Evolutionary conservation across 2,113 vertebrate genomes (phyloP).

Genomic region (Bos indicus): DNA sequence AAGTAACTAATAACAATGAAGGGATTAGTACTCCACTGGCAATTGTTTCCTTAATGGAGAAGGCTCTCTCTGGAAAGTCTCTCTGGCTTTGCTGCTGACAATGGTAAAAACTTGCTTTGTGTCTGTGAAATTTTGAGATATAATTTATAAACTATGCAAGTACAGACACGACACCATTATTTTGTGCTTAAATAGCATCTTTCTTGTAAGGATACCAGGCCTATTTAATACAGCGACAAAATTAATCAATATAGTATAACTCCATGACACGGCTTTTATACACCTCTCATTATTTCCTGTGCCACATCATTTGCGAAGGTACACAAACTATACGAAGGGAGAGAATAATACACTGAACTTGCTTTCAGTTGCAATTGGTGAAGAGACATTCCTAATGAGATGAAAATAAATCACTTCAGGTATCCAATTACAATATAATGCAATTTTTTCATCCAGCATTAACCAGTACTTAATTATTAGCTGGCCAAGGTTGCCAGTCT

Average conservation of each 20-base stretch:
- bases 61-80: background rate
- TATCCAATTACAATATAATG: background rate
- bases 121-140: conserved; percentile 25
- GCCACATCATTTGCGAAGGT: background rate
- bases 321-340: background rate
- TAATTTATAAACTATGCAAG: conserved; percentile 42
- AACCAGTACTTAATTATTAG: conserved; percentile 36
- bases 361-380: background rate
- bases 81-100: conserved; percentile 14
- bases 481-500: background rate
- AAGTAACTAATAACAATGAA: background rate
- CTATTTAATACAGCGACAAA: conserved; percentile 28
- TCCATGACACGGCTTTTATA: background rate
- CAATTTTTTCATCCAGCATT: background rate
- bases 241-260: background rate
- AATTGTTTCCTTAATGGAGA: background rate
- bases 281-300: background rate
- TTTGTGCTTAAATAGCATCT: conserved; percentile 59
- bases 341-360: background rate
- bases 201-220: conserved; percentile 6
- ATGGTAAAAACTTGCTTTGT: conserved; percentile 58
- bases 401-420: conserved; percentile 30
- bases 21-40: background rate
- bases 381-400: background rate
- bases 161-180: background rate